Percentiles rank a stretch among this genome's conserved stretches.
Evolutionary conservation across 2,797 vertebrate genomes (phyloP).

Genomic region (Uromys caudimaculatus): DNA sequence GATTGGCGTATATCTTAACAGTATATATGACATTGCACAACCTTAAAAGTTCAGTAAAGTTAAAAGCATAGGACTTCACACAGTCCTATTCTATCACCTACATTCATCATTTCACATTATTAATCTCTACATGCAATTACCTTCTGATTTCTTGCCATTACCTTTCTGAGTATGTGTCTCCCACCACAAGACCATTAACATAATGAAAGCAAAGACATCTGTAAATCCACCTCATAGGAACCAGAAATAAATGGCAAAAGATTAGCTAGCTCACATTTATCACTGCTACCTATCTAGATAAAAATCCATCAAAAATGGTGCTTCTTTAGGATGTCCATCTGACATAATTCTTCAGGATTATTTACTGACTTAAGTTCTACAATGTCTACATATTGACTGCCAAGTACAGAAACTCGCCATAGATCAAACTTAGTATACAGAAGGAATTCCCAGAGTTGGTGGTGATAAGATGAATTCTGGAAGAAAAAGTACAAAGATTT

Average conservation of each 20-base stretch:
- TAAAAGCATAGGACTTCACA: background rate
- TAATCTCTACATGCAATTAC: conserved; percentile 2
- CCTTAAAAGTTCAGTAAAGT: background rate
- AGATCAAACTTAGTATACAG: background rate
- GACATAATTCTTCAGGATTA: conserved; percentile 12
- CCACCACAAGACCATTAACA: background rate
- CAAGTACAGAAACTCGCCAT: background rate
- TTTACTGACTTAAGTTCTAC: conserved; percentile 30
- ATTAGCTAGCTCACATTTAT: background rate
- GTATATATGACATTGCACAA: background rate
- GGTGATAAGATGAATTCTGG: background rate
- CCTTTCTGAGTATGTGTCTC: background rate
- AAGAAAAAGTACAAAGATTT: background rate
- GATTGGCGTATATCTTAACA: background rate
- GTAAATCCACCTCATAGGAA: conserved; percentile 13
- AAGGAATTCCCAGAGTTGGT: background rate
- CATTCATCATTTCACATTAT: conserved; percentile 39
- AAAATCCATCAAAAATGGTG: conserved; percentile 55
- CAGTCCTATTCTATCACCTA: background rate
- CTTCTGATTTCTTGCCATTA: background rate
- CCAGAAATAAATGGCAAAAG: background rate
- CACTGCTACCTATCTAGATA: background rate
- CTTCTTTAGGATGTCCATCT: conserved; percentile 1
- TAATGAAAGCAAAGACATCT: background rate
- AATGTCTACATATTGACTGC: background rate